Percentiles rank a stretch among this genome's conserved stretches.
These are phyloP conservation scores for Pharmacophagus antenor DNA, from an alignment of 2,888 invertebrate genomes.

Conservation along the genomic window DNA sequence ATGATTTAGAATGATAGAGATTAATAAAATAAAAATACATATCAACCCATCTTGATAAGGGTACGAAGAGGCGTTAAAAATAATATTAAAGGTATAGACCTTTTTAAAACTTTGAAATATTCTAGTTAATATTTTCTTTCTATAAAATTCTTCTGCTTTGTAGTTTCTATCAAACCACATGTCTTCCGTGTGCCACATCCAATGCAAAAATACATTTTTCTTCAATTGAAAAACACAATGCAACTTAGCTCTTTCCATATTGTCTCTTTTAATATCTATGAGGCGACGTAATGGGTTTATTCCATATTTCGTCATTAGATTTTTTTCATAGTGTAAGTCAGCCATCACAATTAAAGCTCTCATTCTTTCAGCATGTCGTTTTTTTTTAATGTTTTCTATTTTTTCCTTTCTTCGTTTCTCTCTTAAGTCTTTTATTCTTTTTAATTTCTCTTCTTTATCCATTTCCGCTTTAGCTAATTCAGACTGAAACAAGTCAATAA, in stretches of 20 bases:
- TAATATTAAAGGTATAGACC: no score
- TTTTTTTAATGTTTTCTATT: conserved; percentile 81
- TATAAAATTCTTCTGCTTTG: conserved; percentile 79
- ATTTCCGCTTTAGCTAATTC: conserved; percentile 75
- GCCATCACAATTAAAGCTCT: conserved; percentile 74
- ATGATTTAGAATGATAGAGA: no score
- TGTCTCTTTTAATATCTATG: conserved; percentile 58
- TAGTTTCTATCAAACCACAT: conserved; percentile 75
- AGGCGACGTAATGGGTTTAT: conserved; percentile 57
- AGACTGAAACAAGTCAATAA: conserved; percentile 47
- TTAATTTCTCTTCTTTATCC: conserved; percentile 83
- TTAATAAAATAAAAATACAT: no score
- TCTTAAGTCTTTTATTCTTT: conserved; percentile 81
- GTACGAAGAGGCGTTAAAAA: no score
- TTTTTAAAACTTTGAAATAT: conserved; percentile 71
- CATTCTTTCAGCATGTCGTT: conserved; percentile 72
- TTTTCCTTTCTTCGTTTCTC: conserved; percentile 82
- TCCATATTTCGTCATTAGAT: conserved; percentile 61
- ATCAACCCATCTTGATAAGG: no score
- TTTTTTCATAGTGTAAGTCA: conserved; percentile 73
- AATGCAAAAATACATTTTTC: conserved; percentile 71
- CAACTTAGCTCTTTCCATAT: conserved; percentile 67
- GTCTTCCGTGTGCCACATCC: conserved; percentile 77
- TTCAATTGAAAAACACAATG: conserved; percentile 71
- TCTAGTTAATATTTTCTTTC: conserved; percentile 69